Base-by-base conservation (phyloP, 2,797 vertebrate species). In the Enteromius afrohamiltoni region DNA sequence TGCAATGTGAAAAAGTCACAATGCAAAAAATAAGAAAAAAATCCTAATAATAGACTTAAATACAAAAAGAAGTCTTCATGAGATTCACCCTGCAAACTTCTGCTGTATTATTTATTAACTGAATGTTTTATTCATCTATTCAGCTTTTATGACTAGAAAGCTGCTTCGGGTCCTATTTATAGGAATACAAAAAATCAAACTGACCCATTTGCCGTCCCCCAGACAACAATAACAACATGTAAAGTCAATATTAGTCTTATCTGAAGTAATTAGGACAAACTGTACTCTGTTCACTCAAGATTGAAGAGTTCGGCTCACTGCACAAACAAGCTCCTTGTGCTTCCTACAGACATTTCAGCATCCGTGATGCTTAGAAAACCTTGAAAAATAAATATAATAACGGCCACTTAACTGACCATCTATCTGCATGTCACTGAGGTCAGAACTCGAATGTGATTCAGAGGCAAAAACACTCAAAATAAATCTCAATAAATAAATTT, bases 371-470 rank as follows among this genome's bases (percentile, higher is more conserved):
- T 62, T 13, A 60, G n/a, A 60, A 83, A 53, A 65, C 47, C 60
- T 53, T 42, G 65, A 45, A 79, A 79, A 77, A 74, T 70, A 37
- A 73, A 64, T 53, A 79, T 69, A 83, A 86, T 81, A 67, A 86
- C 81, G 77, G 77, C 82, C 84, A 87, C 73, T 84, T 87, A 86
- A 74, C 68, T 83, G 37, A 62, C 34, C 70, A 29, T 83, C 67
- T 62, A 29, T 83, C 67, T 62, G 47, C 34, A 65, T 69, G 31
- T 75, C 31, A 45, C 37, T 11, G 77, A 69, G 67, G 76, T 60
- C 42, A 82, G 75, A 21, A 21, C 68, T 81, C n/a, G 6, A 53
- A 19, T 19, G 4, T 49, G 6, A 62, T 74, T n/a, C 21, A 16
- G 14, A 68, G 62, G 47, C 17, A 51, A 47, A 78, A 51, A 74